Percentiles rank a stretch among this genome's conserved stretches.
These are phyloP conservation scores for Dolichopus griseipennis DNA, from an alignment of 2,888 invertebrate species.

Conservation along the genomic window DNA sequence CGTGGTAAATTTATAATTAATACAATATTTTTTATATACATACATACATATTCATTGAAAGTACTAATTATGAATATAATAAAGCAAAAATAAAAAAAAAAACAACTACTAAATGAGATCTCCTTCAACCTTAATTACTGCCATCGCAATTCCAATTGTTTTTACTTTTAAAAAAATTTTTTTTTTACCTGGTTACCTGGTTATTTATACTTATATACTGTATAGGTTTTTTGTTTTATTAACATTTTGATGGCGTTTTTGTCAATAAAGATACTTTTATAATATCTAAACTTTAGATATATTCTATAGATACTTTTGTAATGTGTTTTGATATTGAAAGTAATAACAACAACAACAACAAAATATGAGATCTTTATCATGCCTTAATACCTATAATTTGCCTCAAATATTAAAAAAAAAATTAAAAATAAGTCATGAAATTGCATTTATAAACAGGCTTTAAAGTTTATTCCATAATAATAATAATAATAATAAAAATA, in stretches of 20 bases:
- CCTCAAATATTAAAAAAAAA: background rate
- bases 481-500: too few relatives aligned
- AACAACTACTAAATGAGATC: background rate
- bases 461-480: too few relatives aligned
- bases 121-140: slow-evolving; percentile 1
- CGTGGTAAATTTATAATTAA: background rate
- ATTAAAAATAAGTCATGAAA: too few relatives aligned
- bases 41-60: background rate
- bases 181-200: background rate
- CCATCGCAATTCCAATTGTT: background rate
- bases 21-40: background rate
- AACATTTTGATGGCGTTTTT: background rate
- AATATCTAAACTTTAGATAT: background rate
- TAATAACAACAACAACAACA: background rate
- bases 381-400: background rate
- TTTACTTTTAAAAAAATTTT: background rate
- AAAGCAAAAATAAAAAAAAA: background rate
- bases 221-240: background rate
- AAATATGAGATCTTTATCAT: background rate
- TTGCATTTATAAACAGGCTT: too few relatives aligned
- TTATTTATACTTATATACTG: background rate
- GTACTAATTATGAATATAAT: background rate
- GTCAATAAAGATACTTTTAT: background rate
- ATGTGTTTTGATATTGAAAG: background rate
- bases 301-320: too few relatives aligned